These are phyloP conservation scores for Nomada fucata DNA, from an alignment of 2,888 invertebrate species.

Conservation along the genomic window DNA sequence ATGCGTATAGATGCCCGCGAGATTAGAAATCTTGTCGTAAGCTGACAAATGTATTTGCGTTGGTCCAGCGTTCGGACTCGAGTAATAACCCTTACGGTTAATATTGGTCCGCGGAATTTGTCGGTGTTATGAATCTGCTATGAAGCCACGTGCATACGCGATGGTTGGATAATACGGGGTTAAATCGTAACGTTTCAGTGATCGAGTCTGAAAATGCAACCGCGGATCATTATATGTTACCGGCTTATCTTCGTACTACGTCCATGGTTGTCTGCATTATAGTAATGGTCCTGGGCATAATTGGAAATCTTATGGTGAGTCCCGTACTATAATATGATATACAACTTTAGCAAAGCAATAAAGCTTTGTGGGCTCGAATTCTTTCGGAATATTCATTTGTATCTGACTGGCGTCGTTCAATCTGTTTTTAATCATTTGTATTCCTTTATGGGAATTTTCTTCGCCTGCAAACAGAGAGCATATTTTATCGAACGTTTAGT, in stretches of 20 bases:
- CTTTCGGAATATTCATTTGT: no score
- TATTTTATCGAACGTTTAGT: no score
- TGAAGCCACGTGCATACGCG: not conserved
- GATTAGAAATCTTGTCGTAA: no score
- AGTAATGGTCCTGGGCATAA: constrained; percentile 95
- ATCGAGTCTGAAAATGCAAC: constrained; percentile 78
- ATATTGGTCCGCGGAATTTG: no score
- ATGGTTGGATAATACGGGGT: not conserved
- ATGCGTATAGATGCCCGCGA: no score
- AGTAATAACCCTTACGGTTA: no score
- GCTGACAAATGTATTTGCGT: not conserved
- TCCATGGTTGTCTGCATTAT: constrained; percentile 95
- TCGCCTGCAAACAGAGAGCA: no score
- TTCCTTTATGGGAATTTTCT: no score
- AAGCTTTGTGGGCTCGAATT: no score
- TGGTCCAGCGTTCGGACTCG: not conserved
- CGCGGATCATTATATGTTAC: constrained; percentile 86
- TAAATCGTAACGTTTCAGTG: constrained; percentile 65
- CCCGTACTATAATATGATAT: not conserved
- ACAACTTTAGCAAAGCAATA: no score
- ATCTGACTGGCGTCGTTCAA: no score
- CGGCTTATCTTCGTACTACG: constrained; percentile 93
- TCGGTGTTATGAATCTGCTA: not conserved
- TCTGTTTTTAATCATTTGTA: no score
- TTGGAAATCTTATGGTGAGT: constrained; percentile 94